Percentiles rank a stretch among this genome's conserved stretches.
These are phyloP conservation scores for Cherax destructor DNA, from an alignment of 1,140 invertebrate genomes.

Conservation along the genomic window DNA sequence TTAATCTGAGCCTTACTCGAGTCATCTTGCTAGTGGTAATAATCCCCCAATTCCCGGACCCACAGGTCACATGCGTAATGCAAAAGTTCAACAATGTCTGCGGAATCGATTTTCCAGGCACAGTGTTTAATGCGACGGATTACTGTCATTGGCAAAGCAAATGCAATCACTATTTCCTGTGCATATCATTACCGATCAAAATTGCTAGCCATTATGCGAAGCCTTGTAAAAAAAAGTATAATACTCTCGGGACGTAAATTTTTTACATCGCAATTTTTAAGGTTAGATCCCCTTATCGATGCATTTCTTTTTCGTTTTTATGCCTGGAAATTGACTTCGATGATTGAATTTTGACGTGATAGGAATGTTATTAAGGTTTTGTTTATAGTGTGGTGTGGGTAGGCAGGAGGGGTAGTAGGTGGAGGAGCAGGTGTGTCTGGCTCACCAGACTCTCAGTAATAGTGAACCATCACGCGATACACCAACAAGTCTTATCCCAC, in stretches of 20 bases:
- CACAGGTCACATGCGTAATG: neutral
- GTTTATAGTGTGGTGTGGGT: neutral
- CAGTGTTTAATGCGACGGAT: neutral
- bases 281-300: neutral
- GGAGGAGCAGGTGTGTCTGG: neutral
- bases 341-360: constrained; percentile 4
- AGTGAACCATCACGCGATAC: neutral
- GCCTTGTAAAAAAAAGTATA: neutral
- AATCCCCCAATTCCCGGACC: too few relatives aligned
- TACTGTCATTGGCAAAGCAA: neutral
- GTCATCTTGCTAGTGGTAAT: too few relatives aligned
- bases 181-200: neutral
- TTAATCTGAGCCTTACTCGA: too few relatives aligned
- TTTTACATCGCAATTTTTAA: too few relatives aligned
- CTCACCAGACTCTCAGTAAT: neutral
- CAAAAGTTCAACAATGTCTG: neutral
- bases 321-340: neutral
- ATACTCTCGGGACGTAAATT: too few relatives aligned
- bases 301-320: neutral
- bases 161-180: neutral
- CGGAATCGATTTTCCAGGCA: neutral
- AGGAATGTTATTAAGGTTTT: neutral
- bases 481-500: neutral
- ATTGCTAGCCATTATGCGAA: neutral
- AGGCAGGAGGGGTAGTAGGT: neutral